Evolutionary conservation across 2,888 invertebrate species (phyloP).

Genomic region (Arctia plantaginis): DNA sequence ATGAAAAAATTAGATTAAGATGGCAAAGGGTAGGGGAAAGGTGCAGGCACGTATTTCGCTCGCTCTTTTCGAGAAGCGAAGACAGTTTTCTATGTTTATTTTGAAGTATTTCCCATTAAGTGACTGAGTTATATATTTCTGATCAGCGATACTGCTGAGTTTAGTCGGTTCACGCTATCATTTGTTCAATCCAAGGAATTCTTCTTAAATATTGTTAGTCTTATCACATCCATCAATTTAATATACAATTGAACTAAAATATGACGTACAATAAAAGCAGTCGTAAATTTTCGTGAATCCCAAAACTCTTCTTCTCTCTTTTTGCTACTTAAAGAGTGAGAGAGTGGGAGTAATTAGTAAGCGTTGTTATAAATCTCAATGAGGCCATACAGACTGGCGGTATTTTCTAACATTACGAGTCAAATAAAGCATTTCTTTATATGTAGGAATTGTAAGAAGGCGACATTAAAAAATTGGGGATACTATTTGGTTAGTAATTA

Average conservation of each 20-base stretch:
- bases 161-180: neutral
- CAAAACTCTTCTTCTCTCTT: constrained; percentile 11
- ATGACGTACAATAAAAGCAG: constrained; percentile 20
- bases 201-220: neutral
- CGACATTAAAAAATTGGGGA: constrained; percentile 20
- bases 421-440: constrained; percentile 32
- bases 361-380: constrained; percentile 35
- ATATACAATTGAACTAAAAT: constrained; percentile 23
- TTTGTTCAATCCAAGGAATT: neutral
- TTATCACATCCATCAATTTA: constrained; percentile 24
- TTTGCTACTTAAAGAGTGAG: constrained; percentile 7
- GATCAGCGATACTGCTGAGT: neutral
- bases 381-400: constrained; percentile 33
- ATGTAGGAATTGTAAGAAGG: neutral
- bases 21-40: too few relatives aligned
- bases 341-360: constrained; percentile 24
- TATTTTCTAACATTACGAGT: constrained; percentile 33
- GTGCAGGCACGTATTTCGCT: too few relatives aligned
- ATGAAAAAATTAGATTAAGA: too few relatives aligned
- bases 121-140: neutral
- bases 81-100: too few relatives aligned
- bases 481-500: constrained; percentile 21
- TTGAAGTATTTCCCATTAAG: too few relatives aligned
- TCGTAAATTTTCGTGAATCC: constrained; percentile 17
- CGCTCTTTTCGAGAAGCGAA: too few relatives aligned